Evolutionary conservation across 2,113 vertebrate genomes (phyloP).

Genomic region (Limanda limanda): DNA sequence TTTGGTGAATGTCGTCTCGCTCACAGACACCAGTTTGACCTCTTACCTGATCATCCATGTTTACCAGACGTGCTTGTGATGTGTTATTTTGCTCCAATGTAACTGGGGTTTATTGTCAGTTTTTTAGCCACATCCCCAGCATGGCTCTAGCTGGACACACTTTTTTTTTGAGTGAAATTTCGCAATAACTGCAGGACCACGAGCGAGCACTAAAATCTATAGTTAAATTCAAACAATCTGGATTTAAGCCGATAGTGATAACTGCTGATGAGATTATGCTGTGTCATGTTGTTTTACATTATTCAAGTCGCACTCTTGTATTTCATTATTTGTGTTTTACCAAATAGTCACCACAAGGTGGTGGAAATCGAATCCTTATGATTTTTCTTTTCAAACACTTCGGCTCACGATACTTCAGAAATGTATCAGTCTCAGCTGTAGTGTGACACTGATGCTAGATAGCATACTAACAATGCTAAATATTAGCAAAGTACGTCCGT

Average conservation of each 20-base stretch:
- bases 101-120: conserved; percentile 1
- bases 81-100: conserved; percentile 16
- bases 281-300: background rate
- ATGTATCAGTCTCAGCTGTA: background rate
- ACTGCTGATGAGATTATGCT: conserved; percentile 50
- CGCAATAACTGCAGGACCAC: background rate
- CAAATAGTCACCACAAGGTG: conserved; percentile 36
- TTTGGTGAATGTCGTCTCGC: conserved; percentile 25
- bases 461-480: background rate
- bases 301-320: background rate
- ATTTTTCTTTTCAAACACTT: background rate
- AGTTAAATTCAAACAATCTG: too few relatives aligned
- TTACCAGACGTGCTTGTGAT: conserved; percentile 27
- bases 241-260: conserved; percentile 30
- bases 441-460: background rate
- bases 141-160: background rate
- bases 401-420: background rate
- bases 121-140: conserved; percentile 24
- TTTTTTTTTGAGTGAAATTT: background rate
- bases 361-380: background rate
- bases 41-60: conserved; percentile 24
- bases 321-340: conserved; percentile 12
- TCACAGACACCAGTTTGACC: conserved; percentile 24
- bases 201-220: background rate
- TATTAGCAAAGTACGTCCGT: background rate